Base-by-base conservation (phyloP, 1,140 invertebrate genomes). In the Eulimnadia texana region DNA sequence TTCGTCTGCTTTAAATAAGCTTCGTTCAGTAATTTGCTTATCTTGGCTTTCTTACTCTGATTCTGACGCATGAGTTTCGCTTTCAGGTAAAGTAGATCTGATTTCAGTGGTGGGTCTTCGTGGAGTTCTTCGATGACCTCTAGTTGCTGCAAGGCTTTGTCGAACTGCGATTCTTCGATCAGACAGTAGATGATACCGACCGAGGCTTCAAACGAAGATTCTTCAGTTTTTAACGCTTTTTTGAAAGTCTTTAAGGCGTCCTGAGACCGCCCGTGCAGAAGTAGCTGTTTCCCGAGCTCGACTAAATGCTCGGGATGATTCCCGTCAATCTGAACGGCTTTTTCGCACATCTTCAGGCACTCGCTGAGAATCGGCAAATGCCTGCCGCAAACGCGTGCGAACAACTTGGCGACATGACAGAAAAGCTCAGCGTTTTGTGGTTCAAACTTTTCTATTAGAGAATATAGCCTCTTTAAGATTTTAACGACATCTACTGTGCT, bases 111-210 rank as follows among this genome's bases (percentile, higher is more conserved):
- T 29, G 78, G 71, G 50, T 75, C 72, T 52, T 83, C 80, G 65
- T 88, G 82, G 57, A 93, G 80, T 72, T 94, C 90, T 70, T 83
- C 81, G 0, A 97, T 73, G 66, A 93, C 84, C 65, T 94, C 86
- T 22, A 97, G 75, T 72, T 95, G 90, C 67, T 93, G 84, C 49
- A 82, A 78, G 0, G 88, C 83, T 68, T 91, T 80, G 50, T 80
- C 75, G 52, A 73, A 63, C 64, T 78, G 73, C 58, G 77, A 70
- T 55, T 80, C 77, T 24, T 72, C 57, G 33, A 92, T 73, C 72
- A 92, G 87, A 74, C 88, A 91, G 16, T 83, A 71, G 16, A 91
- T 89, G 33, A 93, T 74, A 1, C 90, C 89, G 67, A 82, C 80
- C 3, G 93, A 70, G 2, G 89, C 86, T 16, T 78, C 72, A 24